Base-by-base conservation (phyloP, 2,113 vertebrate species). In the Carassius auratus region DNA sequence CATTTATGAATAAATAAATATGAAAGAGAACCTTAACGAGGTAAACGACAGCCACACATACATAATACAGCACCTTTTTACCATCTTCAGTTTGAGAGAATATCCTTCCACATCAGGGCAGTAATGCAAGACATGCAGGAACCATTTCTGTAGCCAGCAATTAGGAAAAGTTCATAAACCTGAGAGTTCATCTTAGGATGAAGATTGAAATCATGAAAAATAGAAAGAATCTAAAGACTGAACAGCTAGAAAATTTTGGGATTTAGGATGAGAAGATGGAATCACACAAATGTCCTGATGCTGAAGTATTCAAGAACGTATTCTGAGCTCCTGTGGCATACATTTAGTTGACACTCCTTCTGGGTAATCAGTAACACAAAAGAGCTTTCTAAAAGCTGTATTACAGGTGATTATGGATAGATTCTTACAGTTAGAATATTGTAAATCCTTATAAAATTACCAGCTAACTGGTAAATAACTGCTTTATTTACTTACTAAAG, bases 111-210 rank as follows among this genome's bases (percentile, higher is more conserved):
- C 21, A 82, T 42, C 8, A 50, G 45, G 23, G 14, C 61, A 12
- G 26, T 81, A n/a, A 81, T 2, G 17, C 62, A 68, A 81, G 62
- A 33, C 96, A 92, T 99, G 42, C 10, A 10, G 17, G 26, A 52
- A 62, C 38, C 7, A 52, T 81, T 81, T 80, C 59, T 80, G 1
- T 9, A 17, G 57, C 59, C 15, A 8, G 57, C 45, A 21, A 81
- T 81, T 10, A 68, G 42, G 42, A 50, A 26, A 50, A 12, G 4
- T 50, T 66, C 8, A 62, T 62, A 80, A 64, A 23, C 1, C 7
- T 12, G 36, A 80, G 21, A 66, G n/a, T 26, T 81, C n/a, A 33
- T 13, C 15, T 81, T 30, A 17, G 74, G 26, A 1, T 4, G 1
- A 79, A 79, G 55, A 14, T 38, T 30, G 3, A 52, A 81, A 50